Percentiles rank a stretch among this genome's conserved stretches.
Evolutionary conservation across 2,797 vertebrate species (phyloP).

Genomic region (Danio albolineatus): DNA sequence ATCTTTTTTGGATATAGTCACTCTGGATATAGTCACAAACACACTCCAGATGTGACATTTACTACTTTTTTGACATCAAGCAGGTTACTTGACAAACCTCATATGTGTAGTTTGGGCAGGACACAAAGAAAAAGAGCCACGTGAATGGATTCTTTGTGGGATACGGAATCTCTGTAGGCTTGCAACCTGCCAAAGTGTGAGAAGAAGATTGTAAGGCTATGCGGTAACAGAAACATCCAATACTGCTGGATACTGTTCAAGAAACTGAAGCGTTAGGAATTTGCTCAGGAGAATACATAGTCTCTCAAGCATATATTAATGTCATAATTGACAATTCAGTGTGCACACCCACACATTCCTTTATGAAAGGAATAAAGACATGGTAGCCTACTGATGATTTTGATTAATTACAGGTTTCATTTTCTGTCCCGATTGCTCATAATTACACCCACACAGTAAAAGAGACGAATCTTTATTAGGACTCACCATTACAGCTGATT

Average conservation of each 20-base stretch:
- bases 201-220: background rate
- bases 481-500: slow-evolving; percentile 76
- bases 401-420: slow-evolving; percentile 1
- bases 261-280: background rate
- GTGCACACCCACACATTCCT: background rate
- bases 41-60: background rate
- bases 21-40: background rate
- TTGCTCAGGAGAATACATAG: background rate
- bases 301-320: slow-evolving; percentile 11
- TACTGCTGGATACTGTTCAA: background rate
- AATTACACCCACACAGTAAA: background rate
- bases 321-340: background rate
- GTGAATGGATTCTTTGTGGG: slow-evolving; percentile 79
- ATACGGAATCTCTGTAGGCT: slow-evolving; percentile 75
- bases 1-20: background rate
- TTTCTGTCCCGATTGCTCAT: background rate
- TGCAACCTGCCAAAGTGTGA: slow-evolving; percentile 68
- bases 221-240: slow-evolving; percentile 12
- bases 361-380: slow-evolving; percentile 28
- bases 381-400: background rate
- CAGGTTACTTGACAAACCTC: slow-evolving; percentile 69
- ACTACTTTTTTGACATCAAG: slow-evolving; percentile 62
- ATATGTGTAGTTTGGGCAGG: slow-evolving; percentile 81
- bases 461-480: background rate
- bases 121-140: slow-evolving; percentile 80